phyloP scores from a whole-genome alignment of 2,113 vertebrate genomes.

The Sarotherodon lohbergeri region DNA sequence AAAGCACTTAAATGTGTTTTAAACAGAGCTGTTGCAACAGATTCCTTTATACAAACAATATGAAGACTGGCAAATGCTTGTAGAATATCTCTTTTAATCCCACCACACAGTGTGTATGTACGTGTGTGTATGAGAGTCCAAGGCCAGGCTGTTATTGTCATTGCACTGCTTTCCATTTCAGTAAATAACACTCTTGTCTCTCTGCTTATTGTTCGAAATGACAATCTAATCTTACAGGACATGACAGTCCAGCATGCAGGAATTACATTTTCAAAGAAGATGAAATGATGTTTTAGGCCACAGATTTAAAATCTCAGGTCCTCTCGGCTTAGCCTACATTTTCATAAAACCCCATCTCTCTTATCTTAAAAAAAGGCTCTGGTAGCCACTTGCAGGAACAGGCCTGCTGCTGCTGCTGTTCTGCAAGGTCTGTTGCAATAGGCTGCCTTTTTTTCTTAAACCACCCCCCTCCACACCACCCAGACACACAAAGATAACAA shows the following conservation, averaged over 20 bases:
- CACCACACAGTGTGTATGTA: background rate
- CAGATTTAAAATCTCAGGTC: conserved; percentile 36
- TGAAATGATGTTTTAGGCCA: conserved; percentile 32
- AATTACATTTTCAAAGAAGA: conserved; percentile 28
- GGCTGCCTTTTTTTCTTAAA: background rate
- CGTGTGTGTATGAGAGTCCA: conserved; percentile 14
- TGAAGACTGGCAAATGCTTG: conserved; percentile 26
- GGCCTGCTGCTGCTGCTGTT: conserved; percentile 13
- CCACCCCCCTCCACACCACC: background rate
- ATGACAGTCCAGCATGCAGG: background rate
- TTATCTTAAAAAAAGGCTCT: conserved; percentile 29
- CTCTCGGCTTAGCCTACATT: conserved; percentile 42
- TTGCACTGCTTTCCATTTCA: conserved; percentile 23
- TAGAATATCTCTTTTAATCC: conserved; percentile 29
- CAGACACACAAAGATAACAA: conserved; percentile 33
- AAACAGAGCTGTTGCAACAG: conserved; percentile 15
- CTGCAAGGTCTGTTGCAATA: conserved; percentile 13
- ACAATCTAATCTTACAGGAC: conserved; percentile 17
- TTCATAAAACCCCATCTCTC: conserved; percentile 20
- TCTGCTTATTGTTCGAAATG: conserved; percentile 13
- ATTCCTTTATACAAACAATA: conserved; percentile 27
- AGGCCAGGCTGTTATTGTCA: conserved; percentile 44
- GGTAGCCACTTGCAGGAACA: conserved; percentile 1
- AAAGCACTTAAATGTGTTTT: conserved; percentile 52
- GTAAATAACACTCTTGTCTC: conserved; percentile 25